Evolutionary conservation across 2,888 invertebrate species (phyloP).

Genomic region (Galeruca laticollis): DNA sequence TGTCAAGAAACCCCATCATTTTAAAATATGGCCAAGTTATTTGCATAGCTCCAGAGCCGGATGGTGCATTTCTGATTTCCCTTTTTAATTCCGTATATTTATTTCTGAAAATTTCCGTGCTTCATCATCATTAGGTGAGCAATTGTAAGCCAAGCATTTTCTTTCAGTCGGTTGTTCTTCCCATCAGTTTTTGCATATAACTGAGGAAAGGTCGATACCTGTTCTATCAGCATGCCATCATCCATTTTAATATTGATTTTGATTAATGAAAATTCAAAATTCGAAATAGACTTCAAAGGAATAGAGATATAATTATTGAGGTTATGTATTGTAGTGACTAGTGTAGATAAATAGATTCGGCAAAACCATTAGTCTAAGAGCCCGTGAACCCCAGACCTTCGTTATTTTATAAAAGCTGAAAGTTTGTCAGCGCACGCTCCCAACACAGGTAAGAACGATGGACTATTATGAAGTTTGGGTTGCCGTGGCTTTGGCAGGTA

Average conservation of each 20-base stretch:
- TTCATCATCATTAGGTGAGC: conserved; percentile 6
- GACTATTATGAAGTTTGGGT: no score
- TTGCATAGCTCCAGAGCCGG: background rate
- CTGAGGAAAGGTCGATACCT: background rate
- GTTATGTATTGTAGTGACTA: no score
- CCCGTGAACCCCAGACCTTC: no score
- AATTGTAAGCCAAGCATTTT: conserved; percentile 22
- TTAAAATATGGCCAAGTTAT: background rate
- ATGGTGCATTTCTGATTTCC: background rate
- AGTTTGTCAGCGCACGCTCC: no score
- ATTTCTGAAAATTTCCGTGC: background rate
- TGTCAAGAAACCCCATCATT: conserved; percentile 1
- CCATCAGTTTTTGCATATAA: conserved; percentile 12
- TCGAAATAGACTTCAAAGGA: no score
- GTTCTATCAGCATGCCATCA: conserved; percentile 6
- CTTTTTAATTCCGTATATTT: background rate
- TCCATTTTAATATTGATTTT: background rate
- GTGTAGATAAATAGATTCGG: no score
- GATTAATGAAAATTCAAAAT: no score
- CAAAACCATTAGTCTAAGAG: no score
- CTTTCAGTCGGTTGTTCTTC: conserved; percentile 4
- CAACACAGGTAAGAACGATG: no score
- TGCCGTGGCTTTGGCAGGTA: no score
- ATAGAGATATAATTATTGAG: no score
- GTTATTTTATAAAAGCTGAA: no score